A percentile compares a stretch with the other conserved stretches of the same genome.
Evolutionary conservation across 2,888 invertebrate species (phyloP).

Genomic region (Latrodectus hesperus): DNA sequence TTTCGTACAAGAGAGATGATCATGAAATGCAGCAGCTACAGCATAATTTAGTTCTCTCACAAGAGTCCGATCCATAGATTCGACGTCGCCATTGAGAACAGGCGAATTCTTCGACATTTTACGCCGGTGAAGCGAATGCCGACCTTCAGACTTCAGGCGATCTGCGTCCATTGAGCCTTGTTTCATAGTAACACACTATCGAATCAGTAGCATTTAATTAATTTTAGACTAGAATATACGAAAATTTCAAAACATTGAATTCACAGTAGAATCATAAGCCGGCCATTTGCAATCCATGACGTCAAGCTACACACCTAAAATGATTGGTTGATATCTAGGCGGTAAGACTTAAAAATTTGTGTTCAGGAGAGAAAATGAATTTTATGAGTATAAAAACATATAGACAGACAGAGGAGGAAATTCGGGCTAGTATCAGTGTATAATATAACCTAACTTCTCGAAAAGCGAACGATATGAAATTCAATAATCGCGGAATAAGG

Average conservation of each 20-base stretch:
- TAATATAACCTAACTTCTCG: no score
- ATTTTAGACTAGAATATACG: background rate
- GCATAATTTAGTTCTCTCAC: conserved; percentile 61
- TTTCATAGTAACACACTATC: conserved; percentile 30
- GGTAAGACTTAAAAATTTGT: no score
- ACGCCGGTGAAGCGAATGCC: conserved; percentile 28
- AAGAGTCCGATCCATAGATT: conserved; percentile 27
- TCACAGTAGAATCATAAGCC: background rate
- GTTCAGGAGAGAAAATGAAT: no score
- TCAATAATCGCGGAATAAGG: no score
- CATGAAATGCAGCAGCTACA: conserved; percentile 71
- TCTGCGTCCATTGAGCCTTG: conserved; percentile 26
- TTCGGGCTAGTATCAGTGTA: no score
- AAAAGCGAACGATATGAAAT: no score
- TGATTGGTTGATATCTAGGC: no score
- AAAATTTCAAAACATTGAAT: background rate
- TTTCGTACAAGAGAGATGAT: conserved; percentile 72
- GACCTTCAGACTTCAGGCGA: conserved; percentile 19
- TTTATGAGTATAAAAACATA: no score
- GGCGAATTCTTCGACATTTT: conserved; percentile 38
- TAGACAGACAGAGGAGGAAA: no score
- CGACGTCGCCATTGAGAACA: conserved; percentile 45
- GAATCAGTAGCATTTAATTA: background rate
- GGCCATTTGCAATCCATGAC: conserved; percentile 3
- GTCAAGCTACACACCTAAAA: background rate